These are phyloP conservation scores for Platorchestia sp. DNA, from an alignment of 1,140 invertebrate genomes.

Conservation along the genomic window DNA sequence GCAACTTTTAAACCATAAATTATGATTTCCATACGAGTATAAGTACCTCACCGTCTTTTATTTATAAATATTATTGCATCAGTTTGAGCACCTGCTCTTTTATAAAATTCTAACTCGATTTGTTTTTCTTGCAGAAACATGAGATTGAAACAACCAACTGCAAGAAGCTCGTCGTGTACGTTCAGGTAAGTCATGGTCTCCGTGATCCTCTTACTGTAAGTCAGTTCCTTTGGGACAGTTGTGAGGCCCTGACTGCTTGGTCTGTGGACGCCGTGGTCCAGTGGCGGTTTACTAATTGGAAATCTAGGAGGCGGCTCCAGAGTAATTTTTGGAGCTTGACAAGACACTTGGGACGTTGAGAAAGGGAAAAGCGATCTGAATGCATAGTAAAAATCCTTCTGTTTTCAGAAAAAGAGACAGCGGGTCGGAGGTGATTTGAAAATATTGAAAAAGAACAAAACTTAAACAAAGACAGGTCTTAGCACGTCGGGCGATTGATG, in stretches of 20 bases:
- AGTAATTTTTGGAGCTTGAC: neutral
- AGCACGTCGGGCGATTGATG: neutral
- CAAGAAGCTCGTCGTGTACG: conserved; percentile 44
- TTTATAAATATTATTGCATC: neutral
- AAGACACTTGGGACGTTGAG: neutral
- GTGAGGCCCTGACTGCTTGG: neutral
- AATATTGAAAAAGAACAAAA: neutral
- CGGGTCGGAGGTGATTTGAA: neutral
- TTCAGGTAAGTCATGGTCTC: neutral
- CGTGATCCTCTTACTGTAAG: neutral
- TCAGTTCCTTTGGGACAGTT: neutral
- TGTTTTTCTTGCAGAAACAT: conserved; percentile 21
- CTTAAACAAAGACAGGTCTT: neutral
- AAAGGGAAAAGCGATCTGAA: neutral
- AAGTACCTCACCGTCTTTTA: neutral
- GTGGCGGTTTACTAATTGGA: neutral
- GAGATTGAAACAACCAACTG: conserved; percentile 40
- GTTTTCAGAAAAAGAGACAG: neutral
- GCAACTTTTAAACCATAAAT: neutral
- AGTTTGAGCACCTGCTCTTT: neutral
- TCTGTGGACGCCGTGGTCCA: neutral
- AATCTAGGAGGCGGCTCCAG: neutral
- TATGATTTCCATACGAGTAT: neutral
- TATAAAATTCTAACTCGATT: neutral
- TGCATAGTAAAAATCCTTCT: too few relatives aligned